phyloP scores from a whole-genome alignment of 2,888 invertebrate genomes.

The Gisinianus flammeolus region DNA sequence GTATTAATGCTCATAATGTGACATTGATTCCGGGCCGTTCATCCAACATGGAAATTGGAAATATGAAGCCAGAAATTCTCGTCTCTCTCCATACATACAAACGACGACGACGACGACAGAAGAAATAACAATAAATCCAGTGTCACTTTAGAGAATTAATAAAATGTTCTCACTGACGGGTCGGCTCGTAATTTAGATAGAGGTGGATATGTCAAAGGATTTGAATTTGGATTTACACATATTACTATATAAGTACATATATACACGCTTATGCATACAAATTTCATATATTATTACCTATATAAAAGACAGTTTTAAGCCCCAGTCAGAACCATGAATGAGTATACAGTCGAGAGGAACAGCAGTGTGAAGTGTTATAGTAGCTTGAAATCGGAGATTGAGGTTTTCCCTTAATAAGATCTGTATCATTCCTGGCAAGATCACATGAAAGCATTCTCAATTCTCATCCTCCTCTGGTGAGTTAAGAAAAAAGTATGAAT shows the following conservation, averaged over 20 bases:
- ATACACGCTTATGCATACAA: too few species aligned
- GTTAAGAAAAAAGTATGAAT: background rate
- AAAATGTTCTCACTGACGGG: background rate
- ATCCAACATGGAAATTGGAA: background rate
- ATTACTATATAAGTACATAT: too few species aligned
- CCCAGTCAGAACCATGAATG: too few species aligned
- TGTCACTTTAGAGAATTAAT: conserved; percentile 16
- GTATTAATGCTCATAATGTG: background rate
- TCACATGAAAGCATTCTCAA: background rate
- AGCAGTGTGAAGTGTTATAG: too few species aligned
- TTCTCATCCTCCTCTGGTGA: too few species aligned
- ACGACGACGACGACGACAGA: background rate
- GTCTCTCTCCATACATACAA: too few species aligned
- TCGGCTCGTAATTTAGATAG: background rate
- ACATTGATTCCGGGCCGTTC: background rate
- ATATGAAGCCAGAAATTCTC: background rate
- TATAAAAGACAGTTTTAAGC: too few species aligned
- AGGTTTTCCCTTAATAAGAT: conserved; percentile 30
- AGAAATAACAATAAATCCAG: background rate
- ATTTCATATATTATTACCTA: too few species aligned
- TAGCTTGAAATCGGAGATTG: conserved; percentile 23
- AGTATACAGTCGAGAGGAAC: too few species aligned
- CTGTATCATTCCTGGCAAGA: conserved; percentile 19
- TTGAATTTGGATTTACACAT: too few species aligned
- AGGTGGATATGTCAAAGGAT: too few species aligned